These are phyloP conservation scores for Nannobrachium achirus DNA, from an alignment of 2,113 vertebrate species.

Conservation along the genomic window DNA sequence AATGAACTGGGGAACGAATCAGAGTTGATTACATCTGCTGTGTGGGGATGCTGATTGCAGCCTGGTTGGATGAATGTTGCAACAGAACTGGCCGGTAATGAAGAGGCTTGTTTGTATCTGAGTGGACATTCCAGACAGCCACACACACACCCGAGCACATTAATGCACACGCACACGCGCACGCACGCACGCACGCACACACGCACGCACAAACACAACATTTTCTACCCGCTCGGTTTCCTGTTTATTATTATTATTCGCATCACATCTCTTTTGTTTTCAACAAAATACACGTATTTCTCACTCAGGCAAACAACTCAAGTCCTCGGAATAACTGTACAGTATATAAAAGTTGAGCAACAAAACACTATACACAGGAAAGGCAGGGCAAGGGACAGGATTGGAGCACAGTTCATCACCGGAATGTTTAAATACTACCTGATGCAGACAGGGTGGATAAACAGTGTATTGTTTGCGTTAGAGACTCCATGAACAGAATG, in stretches of 20 bases:
- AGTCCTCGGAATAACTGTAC: conserved; percentile 77
- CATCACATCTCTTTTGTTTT: conserved; percentile 53
- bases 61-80: conserved; percentile 54
- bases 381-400: conserved; percentile 35
- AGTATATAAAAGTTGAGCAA: conserved; percentile 75
- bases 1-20: conserved; percentile 71
- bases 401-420: conserved; percentile 24
- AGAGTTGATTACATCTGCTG: conserved; percentile 66
- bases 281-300: conserved; percentile 61
- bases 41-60: conserved; percentile 63
- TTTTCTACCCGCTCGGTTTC: conserved; percentile 13
- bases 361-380: conserved; percentile 69
- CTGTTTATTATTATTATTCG: conserved; percentile 62
- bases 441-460: conserved; percentile 17
- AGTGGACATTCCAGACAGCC: conserved; percentile 33
- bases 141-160: conserved; percentile 1
- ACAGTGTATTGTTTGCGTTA: conserved; percentile 39
- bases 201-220: background rate
- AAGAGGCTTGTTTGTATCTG: conserved; percentile 54
- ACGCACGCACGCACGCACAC: background rate
- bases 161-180: background rate
- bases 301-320: conserved; percentile 59
- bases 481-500: conserved; percentile 37
- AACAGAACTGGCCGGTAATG: conserved; percentile 49
- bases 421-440: conserved; percentile 47